Conservation (phyloP, 2,797 vertebrate species). For the Typhlichthys subterraneus region DNA sequence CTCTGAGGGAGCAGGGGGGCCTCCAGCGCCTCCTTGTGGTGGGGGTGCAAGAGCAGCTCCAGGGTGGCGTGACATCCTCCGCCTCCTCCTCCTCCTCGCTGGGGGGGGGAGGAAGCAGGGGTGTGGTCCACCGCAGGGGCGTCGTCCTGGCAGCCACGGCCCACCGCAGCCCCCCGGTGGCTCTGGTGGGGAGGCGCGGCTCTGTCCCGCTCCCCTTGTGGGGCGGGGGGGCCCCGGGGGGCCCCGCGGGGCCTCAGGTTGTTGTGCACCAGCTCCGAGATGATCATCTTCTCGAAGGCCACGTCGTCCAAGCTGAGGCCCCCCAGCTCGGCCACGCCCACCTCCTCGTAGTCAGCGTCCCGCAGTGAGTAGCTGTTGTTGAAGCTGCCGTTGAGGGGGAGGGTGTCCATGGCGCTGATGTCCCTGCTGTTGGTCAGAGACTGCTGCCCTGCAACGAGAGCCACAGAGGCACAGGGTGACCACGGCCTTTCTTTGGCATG, state of each 20-base stretch:
- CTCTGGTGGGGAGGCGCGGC: conserved; percentile 54
- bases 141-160: conserved; percentile 88
- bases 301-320: conserved; percentile 92
- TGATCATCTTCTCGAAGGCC: conserved; percentile 99
- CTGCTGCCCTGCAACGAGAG: conserved; percentile 92
- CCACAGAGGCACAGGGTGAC: conserved; percentile 39
- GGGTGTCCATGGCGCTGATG: conserved; percentile 99
- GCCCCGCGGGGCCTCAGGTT: conserved; percentile 89
- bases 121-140: conserved; percentile 86
- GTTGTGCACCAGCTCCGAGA: conserved; percentile 98
- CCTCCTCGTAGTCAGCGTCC: conserved; percentile 89
- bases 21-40: conserved; percentile 89
- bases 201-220: conserved; percentile 53
- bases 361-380: conserved; percentile 99
- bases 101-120: conserved; percentile 83
- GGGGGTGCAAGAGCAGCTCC: conserved; percentile 85
- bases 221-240: conserved; percentile 63
- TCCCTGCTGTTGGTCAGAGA: conserved; percentile 98
- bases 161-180: conserved; percentile 55
- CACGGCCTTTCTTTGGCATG: neutral
- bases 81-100: conserved; percentile 33
- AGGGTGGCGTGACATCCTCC: conserved; percentile 81
- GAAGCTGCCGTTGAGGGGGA: conserved; percentile 99
- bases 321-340: conserved; percentile 83
- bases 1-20: conserved; percentile 95